Evolutionary conservation across 2,797 vertebrate genomes (phyloP).

Genomic region (Argyrosomus regius): DNA sequence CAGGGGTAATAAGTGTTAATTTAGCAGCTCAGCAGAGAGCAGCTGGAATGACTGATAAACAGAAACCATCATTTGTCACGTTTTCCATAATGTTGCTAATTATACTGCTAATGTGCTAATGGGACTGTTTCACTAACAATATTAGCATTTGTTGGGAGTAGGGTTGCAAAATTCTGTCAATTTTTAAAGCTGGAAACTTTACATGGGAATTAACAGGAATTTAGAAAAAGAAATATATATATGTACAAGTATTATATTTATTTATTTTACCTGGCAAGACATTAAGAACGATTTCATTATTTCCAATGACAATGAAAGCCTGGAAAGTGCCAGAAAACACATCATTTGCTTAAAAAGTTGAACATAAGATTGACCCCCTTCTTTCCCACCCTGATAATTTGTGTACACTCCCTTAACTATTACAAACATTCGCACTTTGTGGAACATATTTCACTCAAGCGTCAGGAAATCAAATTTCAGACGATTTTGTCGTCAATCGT

Average conservation of each 20-base stretch:
- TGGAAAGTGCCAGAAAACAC: too few relatives aligned
- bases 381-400: background rate
- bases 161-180: too few relatives aligned
- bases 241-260: too few relatives aligned
- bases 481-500: background rate
- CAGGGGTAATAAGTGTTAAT: background rate
- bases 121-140: background rate
- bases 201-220: too few relatives aligned
- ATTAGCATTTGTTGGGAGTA: too few relatives aligned
- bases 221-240: too few relatives aligned
- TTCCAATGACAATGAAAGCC: too few relatives aligned
- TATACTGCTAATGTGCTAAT: background rate
- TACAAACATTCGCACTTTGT: background rate
- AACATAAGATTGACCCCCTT: background rate
- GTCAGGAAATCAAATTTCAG: background rate
- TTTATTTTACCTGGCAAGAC: too few relatives aligned
- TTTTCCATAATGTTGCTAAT: background rate
- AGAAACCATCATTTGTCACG: too few relatives aligned
- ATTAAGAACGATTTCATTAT: too few relatives aligned
- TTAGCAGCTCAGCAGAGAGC: background rate
- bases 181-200: too few relatives aligned
- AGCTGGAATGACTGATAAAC: background rate
- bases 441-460: background rate
- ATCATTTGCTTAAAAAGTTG: background rate
- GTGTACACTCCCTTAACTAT: background rate